phyloP scores from a whole-genome alignment of 1,140 invertebrate species.

The Sycophila sp. region DNA sequence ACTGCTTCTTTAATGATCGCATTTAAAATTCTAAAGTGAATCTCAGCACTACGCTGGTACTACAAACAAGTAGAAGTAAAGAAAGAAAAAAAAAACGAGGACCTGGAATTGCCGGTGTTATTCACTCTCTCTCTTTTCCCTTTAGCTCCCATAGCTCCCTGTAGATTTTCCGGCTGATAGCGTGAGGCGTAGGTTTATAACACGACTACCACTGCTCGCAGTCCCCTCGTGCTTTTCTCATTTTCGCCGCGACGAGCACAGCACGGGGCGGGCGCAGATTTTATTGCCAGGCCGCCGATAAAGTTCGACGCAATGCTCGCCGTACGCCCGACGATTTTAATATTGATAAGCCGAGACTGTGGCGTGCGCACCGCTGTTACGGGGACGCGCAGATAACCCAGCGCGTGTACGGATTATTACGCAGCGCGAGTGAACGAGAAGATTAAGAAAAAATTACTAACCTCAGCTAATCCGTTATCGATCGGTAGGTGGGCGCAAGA shows the following conservation, averaged over 20 bases:
- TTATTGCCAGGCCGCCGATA: conserved; percentile 9
- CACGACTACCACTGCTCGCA: neutral
- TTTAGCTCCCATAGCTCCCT: neutral
- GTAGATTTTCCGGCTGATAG: conserved; percentile 23
- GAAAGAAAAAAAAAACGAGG: neutral
- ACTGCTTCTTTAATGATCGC: neutral
- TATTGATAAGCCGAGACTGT: conserved; percentile 27
- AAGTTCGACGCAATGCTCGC: conserved; percentile 27
- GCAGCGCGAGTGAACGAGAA: neutral
- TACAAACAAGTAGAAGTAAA: neutral
- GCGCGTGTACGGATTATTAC: neutral
- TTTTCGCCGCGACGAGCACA: conserved; percentile 16
- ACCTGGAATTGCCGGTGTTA: neutral
- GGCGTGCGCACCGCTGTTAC: neutral
- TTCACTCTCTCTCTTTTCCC: neutral
- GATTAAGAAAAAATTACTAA: neutral
- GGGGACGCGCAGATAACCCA: too few species aligned
- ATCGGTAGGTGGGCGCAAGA: neutral
- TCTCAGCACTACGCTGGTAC: neutral
- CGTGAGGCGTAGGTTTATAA: neutral
- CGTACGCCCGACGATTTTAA: conserved; percentile 14
- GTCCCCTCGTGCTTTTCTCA: conserved; percentile 14
- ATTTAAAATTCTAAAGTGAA: conserved; percentile 22
- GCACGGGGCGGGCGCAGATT: neutral
- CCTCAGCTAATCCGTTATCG: conserved; percentile 7